Evolutionary conservation across 1,140 invertebrate species (phyloP).

Genomic region (Diploscapter pachys): DNA sequence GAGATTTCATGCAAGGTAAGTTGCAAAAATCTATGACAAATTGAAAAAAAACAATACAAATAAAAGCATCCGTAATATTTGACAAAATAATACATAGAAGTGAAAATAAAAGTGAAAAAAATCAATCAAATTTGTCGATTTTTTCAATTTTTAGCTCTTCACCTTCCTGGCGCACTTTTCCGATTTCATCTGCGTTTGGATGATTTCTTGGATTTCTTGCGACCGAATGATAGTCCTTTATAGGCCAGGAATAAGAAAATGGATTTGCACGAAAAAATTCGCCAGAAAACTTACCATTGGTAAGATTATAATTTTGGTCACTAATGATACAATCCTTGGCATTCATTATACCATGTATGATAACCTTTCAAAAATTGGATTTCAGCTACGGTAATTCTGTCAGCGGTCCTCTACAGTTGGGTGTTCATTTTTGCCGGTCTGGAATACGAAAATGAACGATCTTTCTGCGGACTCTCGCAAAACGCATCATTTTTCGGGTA

Average conservation of each 20-base stretch:
- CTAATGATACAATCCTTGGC: background rate
- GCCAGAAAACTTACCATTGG: constrained; percentile 40
- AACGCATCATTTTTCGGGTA: constrained; percentile 16
- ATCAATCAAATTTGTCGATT: too few relatives aligned
- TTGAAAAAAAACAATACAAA: too few relatives aligned
- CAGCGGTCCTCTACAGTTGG: constrained; percentile 51
- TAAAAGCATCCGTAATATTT: too few relatives aligned
- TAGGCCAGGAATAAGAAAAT: constrained; percentile 50
- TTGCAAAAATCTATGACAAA: too few relatives aligned
- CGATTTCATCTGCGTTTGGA: constrained; percentile 59
- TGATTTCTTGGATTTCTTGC: constrained; percentile 54
- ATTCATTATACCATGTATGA: too few relatives aligned
- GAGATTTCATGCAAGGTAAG: constrained; percentile 51
- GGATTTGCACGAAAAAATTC: constrained; percentile 53
- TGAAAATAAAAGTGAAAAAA: too few relatives aligned
- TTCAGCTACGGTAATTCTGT: background rate
- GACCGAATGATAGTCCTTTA: constrained; percentile 56
- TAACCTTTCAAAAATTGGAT: too few relatives aligned
- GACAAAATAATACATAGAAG: too few relatives aligned
- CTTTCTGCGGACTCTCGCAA: constrained; percentile 18
- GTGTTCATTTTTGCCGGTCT: constrained; percentile 54
- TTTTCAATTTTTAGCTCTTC: constrained; percentile 22
- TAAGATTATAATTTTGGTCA: background rate
- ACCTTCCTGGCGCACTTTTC: constrained; percentile 56
- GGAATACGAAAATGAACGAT: constrained; percentile 36